Conservation (phyloP, 2,797 vertebrate species). For the Thalassophryne amazonica region DNA sequence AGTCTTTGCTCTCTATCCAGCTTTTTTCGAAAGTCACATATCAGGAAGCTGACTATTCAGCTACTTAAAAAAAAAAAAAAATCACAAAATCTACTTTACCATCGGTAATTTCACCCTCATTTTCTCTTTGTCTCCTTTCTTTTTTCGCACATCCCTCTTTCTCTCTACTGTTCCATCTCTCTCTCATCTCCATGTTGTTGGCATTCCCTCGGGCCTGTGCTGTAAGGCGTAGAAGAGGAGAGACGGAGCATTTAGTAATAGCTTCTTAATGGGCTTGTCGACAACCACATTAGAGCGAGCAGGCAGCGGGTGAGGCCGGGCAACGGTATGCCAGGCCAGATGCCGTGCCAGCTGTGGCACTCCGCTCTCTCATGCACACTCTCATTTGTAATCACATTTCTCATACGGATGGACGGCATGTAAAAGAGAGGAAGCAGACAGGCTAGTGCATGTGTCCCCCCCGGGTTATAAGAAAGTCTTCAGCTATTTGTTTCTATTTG, state of each 20-base stretch:
- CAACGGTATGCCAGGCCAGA: constrained; percentile 82
- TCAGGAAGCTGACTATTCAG: no score
- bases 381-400: constrained; percentile 83
- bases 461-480: constrained; percentile 16
- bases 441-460: constrained; percentile 43
- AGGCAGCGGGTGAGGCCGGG: constrained; percentile 68
- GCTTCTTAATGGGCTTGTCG: constrained; percentile 83
- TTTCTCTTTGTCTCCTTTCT: background rate
- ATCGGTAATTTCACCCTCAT: background rate
- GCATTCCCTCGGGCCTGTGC: constrained; percentile 64
- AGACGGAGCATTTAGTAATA: constrained; percentile 82
- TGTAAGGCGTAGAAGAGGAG: constrained; percentile 71
- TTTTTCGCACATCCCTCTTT: background rate
- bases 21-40: constrained; percentile 2
- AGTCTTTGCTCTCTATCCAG: constrained; percentile 4
- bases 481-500: constrained; percentile 10
- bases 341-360: constrained; percentile 78
- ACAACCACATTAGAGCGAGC: constrained; percentile 77
- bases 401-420: constrained; percentile 69
- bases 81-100: constrained; percentile 10
- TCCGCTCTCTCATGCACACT: constrained; percentile 64
- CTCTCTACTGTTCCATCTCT: background rate
- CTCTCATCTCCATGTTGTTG: constrained; percentile 41
- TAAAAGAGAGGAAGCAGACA: constrained; percentile 54
- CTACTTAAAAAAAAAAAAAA: background rate